Evolutionary conservation across 2,888 invertebrate species (phyloP).

Genomic region (Tineola bisselliella): DNA sequence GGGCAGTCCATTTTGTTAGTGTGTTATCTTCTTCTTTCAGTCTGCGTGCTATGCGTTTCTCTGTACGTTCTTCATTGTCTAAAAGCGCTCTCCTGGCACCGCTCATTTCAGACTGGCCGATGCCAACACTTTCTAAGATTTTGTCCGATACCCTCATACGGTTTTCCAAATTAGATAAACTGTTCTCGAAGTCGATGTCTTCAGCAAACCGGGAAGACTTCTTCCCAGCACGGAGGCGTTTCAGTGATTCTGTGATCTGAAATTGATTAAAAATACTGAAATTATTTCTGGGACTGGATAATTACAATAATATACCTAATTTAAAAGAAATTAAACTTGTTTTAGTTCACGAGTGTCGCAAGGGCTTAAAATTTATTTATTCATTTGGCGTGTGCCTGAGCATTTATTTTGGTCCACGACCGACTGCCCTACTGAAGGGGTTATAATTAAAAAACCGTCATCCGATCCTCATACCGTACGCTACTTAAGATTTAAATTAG

Average conservation of each 20-base stretch:
- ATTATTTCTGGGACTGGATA: not conserved
- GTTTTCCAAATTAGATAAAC: slow-evolving; percentile 65
- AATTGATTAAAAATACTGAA: slow-evolving; percentile 22
- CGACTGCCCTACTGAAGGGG: slow-evolving; percentile 9
- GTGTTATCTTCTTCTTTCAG: slow-evolving; percentile 43
- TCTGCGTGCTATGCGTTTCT: slow-evolving; percentile 54
- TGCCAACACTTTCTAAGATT: slow-evolving; percentile 71
- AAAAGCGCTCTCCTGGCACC: slow-evolving; percentile 56
- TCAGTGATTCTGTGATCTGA: slow-evolving; percentile 69
- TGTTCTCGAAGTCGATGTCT: slow-evolving; percentile 72
- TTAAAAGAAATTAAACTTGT: not conserved
- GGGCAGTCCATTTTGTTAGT: slow-evolving; percentile 73
- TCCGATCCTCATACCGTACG: not conserved
- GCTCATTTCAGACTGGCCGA: slow-evolving; percentile 64
- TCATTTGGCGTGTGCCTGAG: not conserved
- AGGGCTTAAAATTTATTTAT: slow-evolving; percentile 3
- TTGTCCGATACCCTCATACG: slow-evolving; percentile 72
- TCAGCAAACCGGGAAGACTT: slow-evolving; percentile 69
- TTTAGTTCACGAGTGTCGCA: not conserved
- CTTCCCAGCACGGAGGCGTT: slow-evolving; percentile 70
- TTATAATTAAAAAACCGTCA: slow-evolving; percentile 7
- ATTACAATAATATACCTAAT: not conserved
- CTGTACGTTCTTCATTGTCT: slow-evolving; percentile 58
- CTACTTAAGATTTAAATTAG: not conserved
- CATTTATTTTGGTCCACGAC: not conserved